Evolutionary conservation across 2,888 invertebrate genomes (phyloP).

Genomic region (Scrobipalpa atriplicella): DNA sequence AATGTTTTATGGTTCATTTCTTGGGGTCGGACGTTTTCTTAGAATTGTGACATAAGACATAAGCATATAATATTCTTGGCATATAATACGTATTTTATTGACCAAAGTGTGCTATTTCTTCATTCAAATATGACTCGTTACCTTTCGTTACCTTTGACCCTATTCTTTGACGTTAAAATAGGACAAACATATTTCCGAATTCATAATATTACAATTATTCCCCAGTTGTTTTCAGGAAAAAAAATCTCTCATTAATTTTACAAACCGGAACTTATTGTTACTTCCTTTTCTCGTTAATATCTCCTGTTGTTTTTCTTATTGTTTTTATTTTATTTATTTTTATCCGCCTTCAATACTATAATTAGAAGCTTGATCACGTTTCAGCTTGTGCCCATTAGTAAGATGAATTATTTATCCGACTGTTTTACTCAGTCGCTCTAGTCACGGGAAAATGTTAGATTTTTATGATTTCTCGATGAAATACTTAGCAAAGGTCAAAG

Average conservation of each 20-base stretch:
- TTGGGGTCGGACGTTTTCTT: neutral
- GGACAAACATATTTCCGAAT: neutral
- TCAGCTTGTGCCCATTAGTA: slow-evolving; percentile 7
- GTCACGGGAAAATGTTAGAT: neutral
- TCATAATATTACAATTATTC: neutral
- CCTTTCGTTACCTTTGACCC: too few species aligned
- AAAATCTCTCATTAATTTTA: slow-evolving; percentile 6
- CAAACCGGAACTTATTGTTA: neutral
- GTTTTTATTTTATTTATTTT: slow-evolving; percentile 11
- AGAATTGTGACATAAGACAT: neutral
- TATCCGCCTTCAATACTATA: neutral
- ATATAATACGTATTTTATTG: too few species aligned
- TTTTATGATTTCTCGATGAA: slow-evolving; percentile 3
- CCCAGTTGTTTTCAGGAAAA: neutral
- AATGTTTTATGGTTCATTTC: slow-evolving; percentile 22
- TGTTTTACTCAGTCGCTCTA: neutral
- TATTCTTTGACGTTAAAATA: too few species aligned
- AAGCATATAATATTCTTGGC: too few species aligned
- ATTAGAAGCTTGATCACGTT: slow-evolving; percentile 17
- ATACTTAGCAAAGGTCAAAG: neutral
- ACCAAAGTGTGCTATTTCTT: too few species aligned
- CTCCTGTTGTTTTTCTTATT: neutral
- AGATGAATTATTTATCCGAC: slow-evolving; percentile 3
- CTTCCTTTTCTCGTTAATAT: neutral
- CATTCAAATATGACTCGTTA: too few species aligned